Evolutionary conservation across 2,888 invertebrate genomes (phyloP).

Genomic region (Metalampra italica): DNA sequence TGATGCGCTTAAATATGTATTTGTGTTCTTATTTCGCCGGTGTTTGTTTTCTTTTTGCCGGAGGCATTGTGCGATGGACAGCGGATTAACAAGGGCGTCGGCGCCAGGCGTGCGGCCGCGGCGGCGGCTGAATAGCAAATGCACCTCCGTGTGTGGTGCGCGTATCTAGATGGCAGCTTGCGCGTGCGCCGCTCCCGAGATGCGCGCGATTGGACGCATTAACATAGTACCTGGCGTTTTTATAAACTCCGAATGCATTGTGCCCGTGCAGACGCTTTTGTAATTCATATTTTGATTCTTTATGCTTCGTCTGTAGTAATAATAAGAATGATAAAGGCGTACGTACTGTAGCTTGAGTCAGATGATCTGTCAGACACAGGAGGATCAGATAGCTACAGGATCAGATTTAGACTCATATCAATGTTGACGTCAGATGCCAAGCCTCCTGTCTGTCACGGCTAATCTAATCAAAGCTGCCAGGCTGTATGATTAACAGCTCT

Average conservation of each 20-base stretch:
- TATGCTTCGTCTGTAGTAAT: slow-evolving; percentile 13
- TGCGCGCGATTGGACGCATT: slow-evolving; percentile 51
- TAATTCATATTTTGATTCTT: slow-evolving; percentile 35
- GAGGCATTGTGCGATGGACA: slow-evolving; percentile 58
- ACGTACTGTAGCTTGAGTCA: not conserved
- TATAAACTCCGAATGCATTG: slow-evolving; percentile 31
- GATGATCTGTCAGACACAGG: no score
- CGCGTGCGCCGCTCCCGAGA: slow-evolving; percentile 36
- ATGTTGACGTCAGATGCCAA: slow-evolving; percentile 5
- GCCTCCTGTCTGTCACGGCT: slow-evolving; percentile 4
- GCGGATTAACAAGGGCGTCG: slow-evolving; percentile 67
- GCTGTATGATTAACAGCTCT: slow-evolving; percentile 1
- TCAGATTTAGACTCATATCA: no score
- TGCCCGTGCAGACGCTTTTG: slow-evolving; percentile 33
- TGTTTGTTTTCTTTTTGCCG: slow-evolving; percentile 49
- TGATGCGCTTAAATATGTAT: slow-evolving; percentile 43
- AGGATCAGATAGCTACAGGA: no score
- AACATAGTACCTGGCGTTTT: slow-evolving; percentile 41
- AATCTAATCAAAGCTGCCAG: slow-evolving; percentile 6
- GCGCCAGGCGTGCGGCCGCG: slow-evolving; percentile 53
- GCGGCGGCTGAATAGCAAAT: slow-evolving; percentile 60
- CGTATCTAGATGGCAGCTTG: slow-evolving; percentile 46
- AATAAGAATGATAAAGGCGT: not conserved
- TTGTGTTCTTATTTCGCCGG: slow-evolving; percentile 37
- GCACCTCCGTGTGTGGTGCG: slow-evolving; percentile 45